Evolutionary conservation across 1,140 invertebrate species (phyloP), one percentile per base, ranked within the genome.

Genomic region (Chironomus tepperi): DNA sequence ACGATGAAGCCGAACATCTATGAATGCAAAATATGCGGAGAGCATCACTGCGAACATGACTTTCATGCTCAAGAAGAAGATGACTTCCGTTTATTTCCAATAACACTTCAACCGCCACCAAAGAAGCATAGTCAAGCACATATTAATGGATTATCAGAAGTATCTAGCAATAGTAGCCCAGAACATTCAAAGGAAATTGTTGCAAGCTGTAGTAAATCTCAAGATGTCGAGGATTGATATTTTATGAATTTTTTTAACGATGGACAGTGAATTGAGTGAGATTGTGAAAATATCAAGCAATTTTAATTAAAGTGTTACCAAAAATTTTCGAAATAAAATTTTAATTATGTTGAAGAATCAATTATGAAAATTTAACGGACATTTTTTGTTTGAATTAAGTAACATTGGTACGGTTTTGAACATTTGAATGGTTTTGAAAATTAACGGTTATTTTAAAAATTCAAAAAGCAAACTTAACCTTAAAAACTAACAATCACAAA

Each of bases 1-100:
- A 83, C 87, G 1, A 80, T 87, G 9, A 84, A 84, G 65, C 86
- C 87, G 12, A 84, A 86, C 74, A 85, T 88, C 70, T 85, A 86
- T 64, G 86, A 87, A 75, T 88, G 87, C 76, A 85, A 85, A 76
- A 81, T 86, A 8, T 88, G 87, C 76, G 85, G 85, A 6, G 81
- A 82, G 73, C 83, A 84, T 77, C 82, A 84, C 74, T 84, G 83
- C 76, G 83, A 84, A 75, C 83, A 84, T 78, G 81, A 82, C 73
- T 81, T 77, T 75, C 78, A 57, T 15, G 47, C n/a, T 12, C 47
- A 57, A 57, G 47, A 57, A 57, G 47, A 57, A 57, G 47, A 57
- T 15, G 47, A 57, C 12, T 57, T 57, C n/a, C 9, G n/a, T 57
- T n/a, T 57, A 12, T 57, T 57, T 57, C 47, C 47, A 15, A 57